A percentile compares a stretch with the other conserved stretches of the same genome.
Evolutionary conservation across 2,113 vertebrate genomes (phyloP).

Genomic region (Urocynchramus pylzowi): DNA sequence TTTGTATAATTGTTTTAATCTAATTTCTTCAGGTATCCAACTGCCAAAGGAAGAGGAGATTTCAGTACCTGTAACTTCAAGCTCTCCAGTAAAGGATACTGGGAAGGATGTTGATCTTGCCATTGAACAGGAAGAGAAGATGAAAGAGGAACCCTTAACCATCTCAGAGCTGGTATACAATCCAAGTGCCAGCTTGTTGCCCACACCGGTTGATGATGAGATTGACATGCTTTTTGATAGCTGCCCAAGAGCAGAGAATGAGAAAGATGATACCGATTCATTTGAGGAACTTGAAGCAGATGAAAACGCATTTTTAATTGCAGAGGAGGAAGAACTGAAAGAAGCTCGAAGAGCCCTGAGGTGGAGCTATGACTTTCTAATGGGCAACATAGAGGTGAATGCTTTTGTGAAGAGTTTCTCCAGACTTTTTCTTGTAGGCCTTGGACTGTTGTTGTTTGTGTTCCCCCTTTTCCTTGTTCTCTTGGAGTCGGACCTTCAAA

Average conservation of each 20-base stretch:
- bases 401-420: conserved; percentile 87
- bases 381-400: conserved; percentile 83
- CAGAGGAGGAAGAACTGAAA: conserved; percentile 83
- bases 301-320: conserved; percentile 78
- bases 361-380: conserved; percentile 81
- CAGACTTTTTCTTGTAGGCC: conserved; percentile 84
- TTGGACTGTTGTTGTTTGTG: conserved; percentile 82
- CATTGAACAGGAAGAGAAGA: conserved; percentile 72
- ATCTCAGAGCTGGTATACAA: conserved; percentile 92
- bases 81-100: conserved; percentile 66
- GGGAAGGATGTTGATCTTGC: conserved; percentile 64
- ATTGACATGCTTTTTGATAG: conserved; percentile 92
- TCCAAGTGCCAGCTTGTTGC: conserved; percentile 92
- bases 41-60: conserved; percentile 66
- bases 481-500: conserved; percentile 93
- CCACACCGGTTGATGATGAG: conserved; percentile 87
- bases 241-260: conserved; percentile 80
- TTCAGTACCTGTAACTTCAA: conserved; percentile 63
- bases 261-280: conserved; percentile 88
- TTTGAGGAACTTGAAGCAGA: conserved; percentile 87
- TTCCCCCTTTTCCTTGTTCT: conserved; percentile 89
- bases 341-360: conserved; percentile 76
- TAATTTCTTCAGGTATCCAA: conserved; percentile 61
- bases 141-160: conserved; percentile 79
- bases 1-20: neutral